A percentile compares a stretch with the other conserved stretches of the same genome.
Conservation (phyloP, 2,797 vertebrate genomes). For the Sebastes minor region DNA sequence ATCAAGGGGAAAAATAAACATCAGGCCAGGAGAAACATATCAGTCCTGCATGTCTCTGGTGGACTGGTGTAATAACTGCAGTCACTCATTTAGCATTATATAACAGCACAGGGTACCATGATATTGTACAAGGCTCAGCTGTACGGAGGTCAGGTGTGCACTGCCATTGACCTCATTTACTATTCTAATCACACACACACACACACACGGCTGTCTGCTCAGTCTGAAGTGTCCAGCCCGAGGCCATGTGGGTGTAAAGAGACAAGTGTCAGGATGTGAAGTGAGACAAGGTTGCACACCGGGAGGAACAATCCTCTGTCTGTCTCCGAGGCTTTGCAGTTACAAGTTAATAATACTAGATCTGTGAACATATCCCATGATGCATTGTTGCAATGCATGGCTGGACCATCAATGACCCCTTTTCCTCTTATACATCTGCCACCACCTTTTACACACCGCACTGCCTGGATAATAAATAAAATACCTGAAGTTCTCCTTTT, state of each 20-base stretch:
- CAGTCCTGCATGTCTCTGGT: not conserved
- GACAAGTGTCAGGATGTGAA: conserved; percentile 33
- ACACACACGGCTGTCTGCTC: conserved; percentile 5
- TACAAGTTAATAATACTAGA: conserved; percentile 11
- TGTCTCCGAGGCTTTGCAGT: not conserved
- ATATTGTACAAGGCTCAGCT: conserved; percentile 37
- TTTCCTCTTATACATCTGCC: not conserved
- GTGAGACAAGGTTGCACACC: conserved; percentile 22
- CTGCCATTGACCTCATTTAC: conserved; percentile 47
- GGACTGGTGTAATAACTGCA: conserved; percentile 34
- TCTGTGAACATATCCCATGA: conserved; percentile 12
- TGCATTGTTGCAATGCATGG: conserved; percentile 12
- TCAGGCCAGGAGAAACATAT: not conserved
- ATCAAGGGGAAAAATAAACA: conserved; percentile 1
- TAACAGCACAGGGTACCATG: conserved; percentile 2
- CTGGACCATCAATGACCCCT: not conserved
- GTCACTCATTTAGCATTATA: conserved; percentile 41
- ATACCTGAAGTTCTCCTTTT: not conserved
- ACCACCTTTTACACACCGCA: not conserved
- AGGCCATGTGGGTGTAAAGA: conserved; percentile 23
- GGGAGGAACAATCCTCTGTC: conserved; percentile 7
- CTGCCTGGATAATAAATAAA: not conserved
- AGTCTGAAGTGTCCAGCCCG: conserved; percentile 36
- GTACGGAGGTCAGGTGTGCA: conserved; percentile 51
- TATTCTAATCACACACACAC: conserved; percentile 30